A percentile compares a stretch with the other conserved stretches of the same genome.
phyloP scores from a whole-genome alignment of 1,140 invertebrate genomes.

The Brachionus plicatilis region DNA sequence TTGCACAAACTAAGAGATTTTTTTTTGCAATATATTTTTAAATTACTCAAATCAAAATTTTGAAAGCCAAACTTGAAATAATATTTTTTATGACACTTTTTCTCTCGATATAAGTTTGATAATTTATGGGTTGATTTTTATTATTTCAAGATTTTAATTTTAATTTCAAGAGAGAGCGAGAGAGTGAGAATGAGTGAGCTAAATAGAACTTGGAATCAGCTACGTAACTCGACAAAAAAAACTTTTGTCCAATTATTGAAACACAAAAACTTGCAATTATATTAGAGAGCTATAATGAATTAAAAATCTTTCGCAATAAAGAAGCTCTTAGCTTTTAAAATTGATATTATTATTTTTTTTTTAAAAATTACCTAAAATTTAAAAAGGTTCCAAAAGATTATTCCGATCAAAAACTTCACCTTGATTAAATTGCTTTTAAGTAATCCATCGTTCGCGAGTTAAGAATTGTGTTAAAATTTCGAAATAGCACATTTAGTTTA shows the following conservation, averaged over 20 bases:
- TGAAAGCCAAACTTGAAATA: conserved; percentile 22
- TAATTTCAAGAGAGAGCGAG: not conserved
- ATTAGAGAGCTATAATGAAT: conserved; percentile 29
- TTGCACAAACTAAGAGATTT: not conserved
- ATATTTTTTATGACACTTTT: conserved; percentile 22
- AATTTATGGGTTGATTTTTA: conserved; percentile 36
- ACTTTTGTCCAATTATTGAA: conserved; percentile 37
- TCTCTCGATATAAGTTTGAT: conserved; percentile 28
- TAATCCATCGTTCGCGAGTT: conserved; percentile 16
- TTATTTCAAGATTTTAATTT: conserved; percentile 30
- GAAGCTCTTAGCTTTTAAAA: conserved; percentile 29
- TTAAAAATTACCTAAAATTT: not conserved
- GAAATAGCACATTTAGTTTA: conserved; percentile 19
- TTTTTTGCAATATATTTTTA: not conserved
- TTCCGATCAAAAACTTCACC: conserved; percentile 9
- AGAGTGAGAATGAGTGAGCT: no score
- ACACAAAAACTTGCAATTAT: conserved; percentile 38
- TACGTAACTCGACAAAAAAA: not conserved
- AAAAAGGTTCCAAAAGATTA: not conserved
- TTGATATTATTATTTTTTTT: not conserved
- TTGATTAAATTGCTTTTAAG: conserved; percentile 27
- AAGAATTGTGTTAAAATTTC: not conserved
- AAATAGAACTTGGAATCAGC: not conserved
- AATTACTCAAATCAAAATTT: conserved; percentile 15
- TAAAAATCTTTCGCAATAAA: conserved; percentile 27